A percentile compares a stretch with the other conserved stretches of the same genome.
phyloP scores from a whole-genome alignment of 1,140 invertebrate genomes.

The Ips nitidus region DNA sequence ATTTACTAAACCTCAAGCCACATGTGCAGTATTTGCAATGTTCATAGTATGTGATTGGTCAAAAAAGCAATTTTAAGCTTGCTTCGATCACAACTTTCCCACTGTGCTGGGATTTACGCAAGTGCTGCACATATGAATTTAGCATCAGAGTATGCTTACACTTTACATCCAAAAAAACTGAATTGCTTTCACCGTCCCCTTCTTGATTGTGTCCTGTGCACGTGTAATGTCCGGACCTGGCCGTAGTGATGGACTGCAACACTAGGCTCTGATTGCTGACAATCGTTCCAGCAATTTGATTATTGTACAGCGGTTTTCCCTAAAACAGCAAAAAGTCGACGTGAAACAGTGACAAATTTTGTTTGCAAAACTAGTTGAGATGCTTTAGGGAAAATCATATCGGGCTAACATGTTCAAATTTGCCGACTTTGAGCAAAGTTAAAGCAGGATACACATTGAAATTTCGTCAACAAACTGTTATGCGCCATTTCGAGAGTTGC shows the following conservation, averaged over 20 bases:
- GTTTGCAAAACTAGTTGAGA: background rate
- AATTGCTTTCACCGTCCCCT: conserved; percentile 82
- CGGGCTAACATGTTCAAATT: conserved; percentile 8
- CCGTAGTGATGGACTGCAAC: conserved; percentile 74
- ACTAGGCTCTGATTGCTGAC: conserved; percentile 86
- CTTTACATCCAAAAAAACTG: conserved; percentile 78
- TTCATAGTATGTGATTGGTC: no score
- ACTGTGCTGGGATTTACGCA: no score
- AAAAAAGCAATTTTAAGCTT: no score
- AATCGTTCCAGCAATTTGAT: conserved; percentile 74
- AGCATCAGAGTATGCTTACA: conserved; percentile 63
- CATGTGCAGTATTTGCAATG: no score
- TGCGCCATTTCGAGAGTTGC: conserved; percentile 24
- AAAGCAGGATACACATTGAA: conserved; percentile 5
- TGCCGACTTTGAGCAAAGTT: conserved; percentile 8
- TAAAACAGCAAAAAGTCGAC: conserved; percentile 45
- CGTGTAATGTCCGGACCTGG: conserved; percentile 77
- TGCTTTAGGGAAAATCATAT: conserved; percentile 1
- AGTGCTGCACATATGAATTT: no score
- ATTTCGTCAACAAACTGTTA: conserved; percentile 34
- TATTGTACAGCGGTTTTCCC: conserved; percentile 71
- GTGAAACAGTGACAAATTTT: conserved; percentile 1
- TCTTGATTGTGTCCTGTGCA: conserved; percentile 82
- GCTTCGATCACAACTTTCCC: background rate
- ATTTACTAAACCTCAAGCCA: no score